phyloP scores from a whole-genome alignment of 2,888 invertebrate genomes.

The Andrena bicolor region DNA sequence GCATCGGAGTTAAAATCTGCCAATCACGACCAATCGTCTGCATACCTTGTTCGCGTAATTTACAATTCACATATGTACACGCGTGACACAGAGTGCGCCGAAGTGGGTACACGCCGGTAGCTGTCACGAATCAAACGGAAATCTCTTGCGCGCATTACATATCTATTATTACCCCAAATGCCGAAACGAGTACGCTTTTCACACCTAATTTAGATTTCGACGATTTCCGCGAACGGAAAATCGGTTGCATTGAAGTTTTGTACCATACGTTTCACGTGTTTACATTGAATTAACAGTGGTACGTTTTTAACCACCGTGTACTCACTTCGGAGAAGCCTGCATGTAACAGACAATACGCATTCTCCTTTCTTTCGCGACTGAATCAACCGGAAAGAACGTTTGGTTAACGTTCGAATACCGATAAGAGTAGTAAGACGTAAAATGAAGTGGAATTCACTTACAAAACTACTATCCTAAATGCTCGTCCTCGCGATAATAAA shows the following conservation, averaged over 20 bases:
- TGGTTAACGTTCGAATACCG: background rate
- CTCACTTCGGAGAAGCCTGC: background rate
- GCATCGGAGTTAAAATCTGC: constrained; percentile 72
- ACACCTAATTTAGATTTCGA: no score
- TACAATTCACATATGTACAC: constrained; percentile 20
- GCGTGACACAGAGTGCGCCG: background rate
- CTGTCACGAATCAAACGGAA: background rate
- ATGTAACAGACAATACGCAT: background rate
- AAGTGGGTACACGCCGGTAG: background rate
- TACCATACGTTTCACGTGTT: background rate
- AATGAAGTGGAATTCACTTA: constrained; percentile 10
- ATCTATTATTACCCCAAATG: no score
- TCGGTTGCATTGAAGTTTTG: background rate
- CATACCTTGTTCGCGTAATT: constrained; percentile 8
- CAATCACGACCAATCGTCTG: constrained; percentile 59
- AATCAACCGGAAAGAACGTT: background rate
- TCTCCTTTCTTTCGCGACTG: background rate
- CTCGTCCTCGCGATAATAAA: background rate
- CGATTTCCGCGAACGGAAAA: no score
- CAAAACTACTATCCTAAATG: background rate
- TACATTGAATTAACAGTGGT: background rate
- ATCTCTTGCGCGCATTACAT: background rate
- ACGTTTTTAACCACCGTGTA: no score
- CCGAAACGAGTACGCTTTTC: no score
- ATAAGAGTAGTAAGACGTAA: background rate